Evolutionary conservation across 2,113 vertebrate genomes (phyloP).

Genomic region (Mixornis gularis): DNA sequence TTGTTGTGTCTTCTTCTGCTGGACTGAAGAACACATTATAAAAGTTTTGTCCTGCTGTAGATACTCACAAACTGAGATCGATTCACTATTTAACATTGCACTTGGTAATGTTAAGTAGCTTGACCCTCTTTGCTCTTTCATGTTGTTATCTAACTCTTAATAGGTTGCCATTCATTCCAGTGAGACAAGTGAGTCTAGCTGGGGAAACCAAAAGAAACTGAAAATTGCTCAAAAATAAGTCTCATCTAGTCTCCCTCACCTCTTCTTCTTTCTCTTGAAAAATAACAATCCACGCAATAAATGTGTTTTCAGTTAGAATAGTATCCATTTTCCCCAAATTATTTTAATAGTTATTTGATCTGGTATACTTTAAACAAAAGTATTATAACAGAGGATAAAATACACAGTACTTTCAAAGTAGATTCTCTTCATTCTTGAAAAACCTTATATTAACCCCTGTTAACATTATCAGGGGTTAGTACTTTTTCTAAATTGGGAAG

Average conservation of each 20-base stretch:
- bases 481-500: no score
- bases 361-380: not conserved
- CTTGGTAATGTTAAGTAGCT: not conserved
- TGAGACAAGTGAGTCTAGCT: not conserved
- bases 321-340: not conserved
- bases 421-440: not conserved
- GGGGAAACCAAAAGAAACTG: not conserved
- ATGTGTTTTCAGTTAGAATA: not conserved
- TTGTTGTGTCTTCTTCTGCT: not conserved
- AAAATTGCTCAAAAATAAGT: not conserved
- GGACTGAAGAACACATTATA: not conserved
- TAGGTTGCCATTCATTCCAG: not conserved
- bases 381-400: not conserved
- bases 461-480: not conserved
- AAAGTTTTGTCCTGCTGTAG: not conserved
- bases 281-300: not conserved
- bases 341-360: not conserved
- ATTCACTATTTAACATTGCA: not conserved
- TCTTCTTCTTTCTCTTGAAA: not conserved
- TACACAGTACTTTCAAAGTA: not conserved
- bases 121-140: not conserved
- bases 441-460: not conserved
- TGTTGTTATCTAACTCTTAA: not conserved
- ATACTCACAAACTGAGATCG: not conserved
- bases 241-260: not conserved